Percentiles rank a stretch among this genome's conserved stretches.
phyloP scores from a whole-genome alignment of 2,888 invertebrate genomes.

The Campoplex nolae region DNA sequence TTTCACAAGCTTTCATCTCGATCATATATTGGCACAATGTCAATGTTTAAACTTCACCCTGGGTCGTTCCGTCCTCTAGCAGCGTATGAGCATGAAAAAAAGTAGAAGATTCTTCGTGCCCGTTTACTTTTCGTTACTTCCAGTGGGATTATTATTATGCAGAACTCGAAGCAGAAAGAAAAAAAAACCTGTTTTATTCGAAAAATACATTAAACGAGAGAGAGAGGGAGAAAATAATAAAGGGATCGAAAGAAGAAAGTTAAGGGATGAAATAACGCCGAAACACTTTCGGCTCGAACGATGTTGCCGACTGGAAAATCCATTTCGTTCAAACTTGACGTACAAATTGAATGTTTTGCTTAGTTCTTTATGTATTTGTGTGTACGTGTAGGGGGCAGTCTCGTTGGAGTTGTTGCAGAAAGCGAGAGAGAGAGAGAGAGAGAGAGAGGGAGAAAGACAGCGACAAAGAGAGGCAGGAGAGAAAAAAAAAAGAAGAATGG shows the following conservation, averaged over 20 bases:
- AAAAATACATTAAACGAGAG: background rate
- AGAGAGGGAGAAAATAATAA: background rate
- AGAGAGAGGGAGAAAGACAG: constrained; percentile 74
- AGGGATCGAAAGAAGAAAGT: constrained; percentile 13
- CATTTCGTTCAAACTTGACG: constrained; percentile 87
- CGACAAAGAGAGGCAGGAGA: constrained; percentile 69
- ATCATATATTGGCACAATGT: constrained; percentile 52
- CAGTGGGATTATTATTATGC: constrained; percentile 24
- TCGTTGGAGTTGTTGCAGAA: constrained; percentile 46
- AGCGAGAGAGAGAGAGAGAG: constrained; percentile 65
- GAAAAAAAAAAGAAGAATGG: constrained; percentile 24
- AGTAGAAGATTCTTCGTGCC: background rate
- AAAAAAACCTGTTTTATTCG: background rate
- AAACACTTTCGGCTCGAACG: constrained; percentile 43
- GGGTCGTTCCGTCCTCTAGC: background rate
- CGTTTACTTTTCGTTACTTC: constrained; percentile 31
- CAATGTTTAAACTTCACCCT: constrained; percentile 52
- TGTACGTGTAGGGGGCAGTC: constrained; percentile 63
- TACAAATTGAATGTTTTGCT: constrained; percentile 87
- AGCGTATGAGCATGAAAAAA: background rate
- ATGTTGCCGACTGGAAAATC: constrained; percentile 85
- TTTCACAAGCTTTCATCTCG: constrained; percentile 62
- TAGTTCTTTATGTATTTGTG: constrained; percentile 79
- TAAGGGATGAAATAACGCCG: constrained; percentile 35
- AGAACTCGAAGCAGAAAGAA: background rate